Base-by-base conservation (phyloP, 92 coral and sea anemone species). In the Actinostola sp. region DNA sequence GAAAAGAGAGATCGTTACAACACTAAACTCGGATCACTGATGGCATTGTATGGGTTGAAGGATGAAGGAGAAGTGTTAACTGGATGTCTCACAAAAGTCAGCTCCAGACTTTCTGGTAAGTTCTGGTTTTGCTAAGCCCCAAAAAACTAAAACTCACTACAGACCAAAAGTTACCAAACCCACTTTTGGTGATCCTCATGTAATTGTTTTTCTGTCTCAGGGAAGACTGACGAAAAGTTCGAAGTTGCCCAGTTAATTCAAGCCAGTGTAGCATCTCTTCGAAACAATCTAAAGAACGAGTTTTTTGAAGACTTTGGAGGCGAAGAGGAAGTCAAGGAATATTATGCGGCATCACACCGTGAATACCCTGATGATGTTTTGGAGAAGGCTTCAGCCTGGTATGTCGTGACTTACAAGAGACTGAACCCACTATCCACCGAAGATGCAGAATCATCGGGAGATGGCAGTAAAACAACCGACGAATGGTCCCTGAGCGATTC, bases 341-440 rank as follows among this genome's bases (percentile, higher is more conserved):
- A 73, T 39, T 71, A 64, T 31, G 10, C 8, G 24, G 88, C 87
- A 58, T 67, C 42, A n/a, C 78, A 68, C 57, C 57, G 63, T 16
- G 41, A 27, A 28, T 89, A 81, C 58, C 78, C 93, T 13, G 41
- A 72, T 3, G 89, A 82, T 14, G 73, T 93, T 34, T 69, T 87
- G 63, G 44, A 36, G 66, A 93, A 93, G 71, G 98, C 98, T 0
- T 93, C 98, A 9, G 98, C 98, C 5, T 93, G 98, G 98, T 93
- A 93, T 46, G 58, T 75, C 57, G 89, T 75, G 13, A 81, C 98
- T 0, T 93, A 93, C 73, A 70, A 65, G 38, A 65, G 46, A 19
- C 5, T 25, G 15, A 24, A 34, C 19, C 17, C 61, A 41, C 53
- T 21, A 1, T n/a, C 65, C 61, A 23, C 44, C 10, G 45, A 59